Conservation (phyloP, 2,888 invertebrate genomes). For the Lepidonotus clava region DNA sequence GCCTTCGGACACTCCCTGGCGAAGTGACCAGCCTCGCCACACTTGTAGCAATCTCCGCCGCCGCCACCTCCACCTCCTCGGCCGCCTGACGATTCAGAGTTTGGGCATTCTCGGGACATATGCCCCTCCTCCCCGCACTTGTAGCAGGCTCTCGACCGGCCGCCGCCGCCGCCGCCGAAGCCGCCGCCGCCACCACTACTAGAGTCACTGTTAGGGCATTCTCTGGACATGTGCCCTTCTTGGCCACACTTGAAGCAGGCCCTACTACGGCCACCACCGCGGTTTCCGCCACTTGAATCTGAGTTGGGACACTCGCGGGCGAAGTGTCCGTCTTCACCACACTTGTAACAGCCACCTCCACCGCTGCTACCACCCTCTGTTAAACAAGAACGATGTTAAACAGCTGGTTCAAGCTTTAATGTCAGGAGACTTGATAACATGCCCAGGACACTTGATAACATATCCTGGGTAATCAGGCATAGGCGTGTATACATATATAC, state of each 20-base stretch:
- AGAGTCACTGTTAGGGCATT: background rate
- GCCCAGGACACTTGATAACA: no score
- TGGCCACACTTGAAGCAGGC: constrained; percentile 67
- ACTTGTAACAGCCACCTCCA: constrained; percentile 60
- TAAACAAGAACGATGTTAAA: no score
- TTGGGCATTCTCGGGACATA: constrained; percentile 72
- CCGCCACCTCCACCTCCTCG: constrained; percentile 32
- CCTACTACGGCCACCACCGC: no score
- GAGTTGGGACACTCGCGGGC: constrained; percentile 71
- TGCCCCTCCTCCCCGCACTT: constrained; percentile 76
- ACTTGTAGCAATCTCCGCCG: constrained; percentile 63
- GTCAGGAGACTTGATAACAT: no score
- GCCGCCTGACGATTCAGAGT: constrained; percentile 46
- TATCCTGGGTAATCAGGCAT: no score
- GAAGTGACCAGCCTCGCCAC: constrained; percentile 68
- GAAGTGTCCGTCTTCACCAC: constrained; percentile 67
- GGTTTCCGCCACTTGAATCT: constrained; percentile 44
- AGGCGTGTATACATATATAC: no score
- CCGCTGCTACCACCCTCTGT: constrained; percentile 72
- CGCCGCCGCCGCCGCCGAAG: background rate
- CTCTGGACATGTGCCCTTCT: constrained; percentile 65
- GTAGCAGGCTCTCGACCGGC: constrained; percentile 65
- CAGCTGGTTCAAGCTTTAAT: no score
- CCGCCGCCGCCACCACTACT: constrained; percentile 5
- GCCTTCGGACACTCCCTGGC: constrained; percentile 66